Percentiles rank a stretch among this genome's conserved stretches.
These are phyloP conservation scores for Tineola bisselliella DNA, from an alignment of 2,888 invertebrate species.

Conservation along the genomic window DNA sequence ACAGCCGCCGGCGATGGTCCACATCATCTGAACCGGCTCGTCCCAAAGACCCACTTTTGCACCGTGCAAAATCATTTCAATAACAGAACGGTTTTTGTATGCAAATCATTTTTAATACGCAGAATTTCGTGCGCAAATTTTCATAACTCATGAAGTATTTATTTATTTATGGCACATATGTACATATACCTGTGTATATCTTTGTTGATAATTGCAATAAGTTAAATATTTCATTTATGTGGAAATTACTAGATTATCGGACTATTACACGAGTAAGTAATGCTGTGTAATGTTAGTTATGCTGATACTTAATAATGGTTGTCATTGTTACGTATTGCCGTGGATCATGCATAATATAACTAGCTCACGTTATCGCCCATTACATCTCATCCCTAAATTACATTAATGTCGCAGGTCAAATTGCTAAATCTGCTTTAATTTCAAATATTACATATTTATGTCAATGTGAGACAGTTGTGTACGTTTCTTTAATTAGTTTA, in stretches of 20 bases:
- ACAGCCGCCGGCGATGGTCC: background rate
- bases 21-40: constrained; percentile 3
- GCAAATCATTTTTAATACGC: background rate
- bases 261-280: background rate
- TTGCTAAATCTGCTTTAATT: too few species aligned
- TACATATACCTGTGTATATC: too few species aligned
- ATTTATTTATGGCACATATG: too few species aligned
- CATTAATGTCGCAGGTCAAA: background rate
- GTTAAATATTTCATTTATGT: background rate
- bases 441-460: too few species aligned
- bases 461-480: too few species aligned
- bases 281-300: background rate
- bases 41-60: constrained; percentile 6
- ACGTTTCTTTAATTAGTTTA: too few species aligned
- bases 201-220: background rate
- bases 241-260: background rate
- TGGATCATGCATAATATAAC: background rate
- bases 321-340: background rate
- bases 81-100: background rate
- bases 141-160: too few species aligned
- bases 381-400: background rate
- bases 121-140: background rate
- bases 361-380: background rate
- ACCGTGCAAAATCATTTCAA: constrained; percentile 8
- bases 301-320: constrained; percentile 1